Base-by-base conservation (phyloP, 2,888 invertebrate genomes). In the Phoenoteleia sp. region DNA sequence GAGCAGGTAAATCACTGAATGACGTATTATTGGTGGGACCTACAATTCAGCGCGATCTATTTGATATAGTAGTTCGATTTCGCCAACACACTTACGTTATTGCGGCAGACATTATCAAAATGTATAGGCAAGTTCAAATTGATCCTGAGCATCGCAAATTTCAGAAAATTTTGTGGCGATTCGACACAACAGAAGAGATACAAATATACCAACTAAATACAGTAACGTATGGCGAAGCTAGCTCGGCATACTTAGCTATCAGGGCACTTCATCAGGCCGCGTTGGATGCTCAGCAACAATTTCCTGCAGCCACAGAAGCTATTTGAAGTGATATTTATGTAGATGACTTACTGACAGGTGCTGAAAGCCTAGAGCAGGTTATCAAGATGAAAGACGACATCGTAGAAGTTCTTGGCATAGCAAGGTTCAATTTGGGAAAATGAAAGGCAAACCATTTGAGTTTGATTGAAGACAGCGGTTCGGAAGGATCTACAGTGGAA, bases 51-150 rank as follows among this genome's bases (percentile, higher is more conserved):
- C 17, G 29, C 54, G 83, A 49, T 45, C 71, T 23, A 60, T 69
- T 17, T 29, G 52, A 87, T 2, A 66, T 90, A 0, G 11, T 92
- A 2, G 9, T 87, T 6, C 71, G 88, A 9, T 91, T 90, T 58
- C 64, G 90, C 0, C 60, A 76, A 21, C 83, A 89, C 54, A 29
- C 19, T 0, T 86, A 87, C 29, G 89, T 88, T 0, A 27, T 91
- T 7, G 88, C 87, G 6, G 91, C 88, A 11, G 92, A 92, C 66
- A 87, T 93, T 21, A 87, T 79, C 6, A 90, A 92, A 80, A 92
- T 91, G 90, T 36, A 89, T 62, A 86, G 89, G 0, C 87, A 88
- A 62, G 60, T 90, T 5, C 17, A 17, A 17, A 42, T 88, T 3
- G 66, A 56, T 15, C 19, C 17, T 3, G 56, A 67, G 0, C 77